phyloP scores from a whole-genome alignment of 92 coral and sea anemone species.

The Actinernus sp. region DNA sequence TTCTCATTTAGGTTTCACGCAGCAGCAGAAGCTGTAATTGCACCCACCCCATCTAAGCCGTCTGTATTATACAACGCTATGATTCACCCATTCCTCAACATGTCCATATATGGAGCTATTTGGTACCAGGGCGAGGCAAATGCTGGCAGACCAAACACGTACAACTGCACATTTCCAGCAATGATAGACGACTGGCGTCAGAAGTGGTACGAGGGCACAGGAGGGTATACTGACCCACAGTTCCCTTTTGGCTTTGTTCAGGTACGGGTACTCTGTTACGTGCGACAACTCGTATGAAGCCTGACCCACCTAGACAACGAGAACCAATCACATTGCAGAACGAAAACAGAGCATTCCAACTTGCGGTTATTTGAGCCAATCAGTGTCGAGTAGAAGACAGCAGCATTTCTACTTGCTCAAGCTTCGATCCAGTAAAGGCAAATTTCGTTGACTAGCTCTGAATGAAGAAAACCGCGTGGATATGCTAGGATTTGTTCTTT shows the following conservation, averaged over 20 bases:
- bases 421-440: too few species aligned
- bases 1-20: background rate
- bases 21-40: background rate
- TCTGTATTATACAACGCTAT: constrained; percentile 95
- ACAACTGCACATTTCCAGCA: constrained; percentile 98
- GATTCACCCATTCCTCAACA: constrained; percentile 92
- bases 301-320: too few species aligned
- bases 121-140: constrained; percentile 99
- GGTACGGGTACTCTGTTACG: too few species aligned
- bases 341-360: too few species aligned
- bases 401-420: too few species aligned
- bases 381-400: too few species aligned
- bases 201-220: constrained; percentile 88
- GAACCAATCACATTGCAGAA: too few species aligned
- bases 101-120: constrained; percentile 96
- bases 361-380: too few species aligned
- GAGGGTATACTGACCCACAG: constrained; percentile 59
- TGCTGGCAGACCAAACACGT: constrained; percentile 62
- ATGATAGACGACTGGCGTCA: constrained; percentile 98
- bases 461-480: too few species aligned
- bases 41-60: constrained; percentile 9
- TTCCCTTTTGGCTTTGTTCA: constrained; percentile 99
- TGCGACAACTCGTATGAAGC: too few species aligned
- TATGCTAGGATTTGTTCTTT: too few species aligned
- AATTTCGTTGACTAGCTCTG: too few species aligned